phyloP scores from a whole-genome alignment of 2,113 vertebrate genomes.

The Tiliqua scincoides region DNA sequence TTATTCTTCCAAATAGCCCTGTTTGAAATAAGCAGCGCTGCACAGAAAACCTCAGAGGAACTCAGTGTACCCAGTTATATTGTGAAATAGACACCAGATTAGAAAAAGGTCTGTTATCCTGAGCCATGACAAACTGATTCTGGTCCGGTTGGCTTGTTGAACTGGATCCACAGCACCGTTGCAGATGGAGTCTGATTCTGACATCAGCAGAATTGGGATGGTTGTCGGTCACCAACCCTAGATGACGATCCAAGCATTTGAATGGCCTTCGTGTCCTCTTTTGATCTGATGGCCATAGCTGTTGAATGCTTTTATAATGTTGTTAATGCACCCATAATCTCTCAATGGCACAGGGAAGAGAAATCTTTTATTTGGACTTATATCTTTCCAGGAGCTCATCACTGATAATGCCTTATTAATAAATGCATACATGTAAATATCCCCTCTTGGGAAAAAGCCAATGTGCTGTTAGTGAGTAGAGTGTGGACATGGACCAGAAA shows the following conservation, averaged over 20 bases:
- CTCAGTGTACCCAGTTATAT: not conserved
- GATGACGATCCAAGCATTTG: not conserved
- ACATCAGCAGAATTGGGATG: not conserved
- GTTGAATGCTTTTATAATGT: not conserved
- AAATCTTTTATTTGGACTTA: not conserved
- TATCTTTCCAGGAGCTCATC: not conserved
- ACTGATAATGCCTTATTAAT: not conserved
- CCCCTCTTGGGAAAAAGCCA: not conserved
- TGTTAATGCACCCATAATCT: not conserved
- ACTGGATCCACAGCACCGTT: not conserved
- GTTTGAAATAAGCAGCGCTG: not conserved
- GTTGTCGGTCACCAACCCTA: not conserved
- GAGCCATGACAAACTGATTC: not conserved
- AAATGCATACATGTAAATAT: not conserved
- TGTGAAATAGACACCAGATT: not conserved
- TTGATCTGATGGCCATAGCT: not conserved
- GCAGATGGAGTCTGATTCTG: not conserved
- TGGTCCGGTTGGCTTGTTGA: not conserved
- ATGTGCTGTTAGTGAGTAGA: not conserved
- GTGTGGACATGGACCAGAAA: not conserved
- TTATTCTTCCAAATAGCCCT: not conserved
- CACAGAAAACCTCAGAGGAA: not conserved
- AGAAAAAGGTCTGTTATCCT: not conserved
- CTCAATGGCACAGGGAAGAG: not conserved
- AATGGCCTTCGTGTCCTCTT: not conserved